These are phyloP conservation scores for Goniozus legneri DNA, from an alignment of 1,140 invertebrate genomes.

Conservation along the genomic window DNA sequence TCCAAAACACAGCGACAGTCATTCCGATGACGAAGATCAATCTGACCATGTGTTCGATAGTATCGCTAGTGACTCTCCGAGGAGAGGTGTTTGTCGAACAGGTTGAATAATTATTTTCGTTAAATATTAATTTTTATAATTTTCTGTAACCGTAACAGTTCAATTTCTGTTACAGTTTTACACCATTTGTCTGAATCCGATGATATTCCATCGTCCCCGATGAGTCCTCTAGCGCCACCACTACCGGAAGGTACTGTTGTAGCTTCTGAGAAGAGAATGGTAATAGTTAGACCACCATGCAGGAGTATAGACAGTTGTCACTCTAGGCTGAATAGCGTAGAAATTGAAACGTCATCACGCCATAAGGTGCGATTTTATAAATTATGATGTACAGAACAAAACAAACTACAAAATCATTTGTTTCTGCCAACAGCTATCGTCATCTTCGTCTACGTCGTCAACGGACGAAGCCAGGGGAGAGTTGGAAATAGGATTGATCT, in stretches of 20 bases:
- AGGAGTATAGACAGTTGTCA: slow-evolving; percentile 50
- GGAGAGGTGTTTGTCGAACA: slow-evolving; percentile 11
- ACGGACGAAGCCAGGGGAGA: slow-evolving; percentile 51
- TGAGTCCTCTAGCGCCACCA: slow-evolving; percentile 36
- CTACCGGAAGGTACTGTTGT: slow-evolving; percentile 35
- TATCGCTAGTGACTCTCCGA: slow-evolving; percentile 18
- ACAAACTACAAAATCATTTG: slow-evolving; percentile 7
- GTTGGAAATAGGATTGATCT: slow-evolving; percentile 50
- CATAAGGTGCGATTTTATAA: slow-evolving; percentile 39
- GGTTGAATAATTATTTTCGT: not conserved
- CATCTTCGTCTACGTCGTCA: slow-evolving; percentile 28
- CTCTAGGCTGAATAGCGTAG: slow-evolving; percentile 57
- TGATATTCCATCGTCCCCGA: slow-evolving; percentile 25
- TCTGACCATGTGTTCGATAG: slow-evolving; percentile 22
- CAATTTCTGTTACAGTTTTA: slow-evolving; percentile 18
- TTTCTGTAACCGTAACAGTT: not conserved
- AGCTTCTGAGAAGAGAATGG: slow-evolving; percentile 55
- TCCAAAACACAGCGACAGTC: slow-evolving; percentile 14
- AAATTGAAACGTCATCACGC: slow-evolving; percentile 58
- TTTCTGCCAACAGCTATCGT: slow-evolving; percentile 21
- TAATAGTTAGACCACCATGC: slow-evolving; percentile 47
- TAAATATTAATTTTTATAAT: not conserved
- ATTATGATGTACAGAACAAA: not conserved
- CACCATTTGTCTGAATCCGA: slow-evolving; percentile 37
- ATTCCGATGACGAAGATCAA: slow-evolving; percentile 26